Percentiles rank a stretch among this genome's conserved stretches.
Conservation (phyloP, 2,797 vertebrate genomes). For the Micropoecilia bifurca region DNA sequence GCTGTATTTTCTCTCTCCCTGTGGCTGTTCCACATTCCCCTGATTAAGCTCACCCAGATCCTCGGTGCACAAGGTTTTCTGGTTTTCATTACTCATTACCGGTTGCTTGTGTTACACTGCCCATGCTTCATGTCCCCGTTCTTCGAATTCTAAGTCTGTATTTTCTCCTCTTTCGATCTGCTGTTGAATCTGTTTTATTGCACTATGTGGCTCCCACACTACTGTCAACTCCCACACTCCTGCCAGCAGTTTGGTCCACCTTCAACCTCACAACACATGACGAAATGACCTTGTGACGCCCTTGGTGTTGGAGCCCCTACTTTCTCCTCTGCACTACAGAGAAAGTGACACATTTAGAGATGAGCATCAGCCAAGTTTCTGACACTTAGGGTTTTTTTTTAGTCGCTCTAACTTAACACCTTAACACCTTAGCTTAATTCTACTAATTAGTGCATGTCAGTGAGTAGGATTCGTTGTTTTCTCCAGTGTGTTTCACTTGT, state of each 20-base stretch:
- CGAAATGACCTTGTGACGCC: not conserved
- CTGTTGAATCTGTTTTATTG: not conserved
- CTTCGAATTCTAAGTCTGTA: not conserved
- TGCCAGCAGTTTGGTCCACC: not conserved
- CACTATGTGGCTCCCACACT: not conserved
- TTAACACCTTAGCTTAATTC: not conserved
- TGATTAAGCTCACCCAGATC: not conserved
- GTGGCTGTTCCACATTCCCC: not conserved
- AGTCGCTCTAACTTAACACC: not conserved
- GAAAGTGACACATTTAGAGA: not conserved
- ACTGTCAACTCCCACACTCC: not conserved
- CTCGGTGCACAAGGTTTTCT: not conserved
- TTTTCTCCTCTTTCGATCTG: not conserved
- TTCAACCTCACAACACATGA: not conserved
- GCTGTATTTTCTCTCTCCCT: not conserved
- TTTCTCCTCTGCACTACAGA: not conserved
- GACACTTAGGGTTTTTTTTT: not conserved
- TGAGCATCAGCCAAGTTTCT: not conserved
- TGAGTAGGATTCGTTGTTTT: not conserved
- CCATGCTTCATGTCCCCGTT: not conserved
- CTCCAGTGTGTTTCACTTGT: not conserved
- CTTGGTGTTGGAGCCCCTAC: not conserved
- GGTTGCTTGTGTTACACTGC: not conserved
- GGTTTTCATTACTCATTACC: conserved; percentile 1
- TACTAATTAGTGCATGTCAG: not conserved